Percentiles rank a stretch among this genome's conserved stretches.
Conservation (phyloP, 2,797 vertebrate species). For the Odontamblyopus lacepedii region DNA sequence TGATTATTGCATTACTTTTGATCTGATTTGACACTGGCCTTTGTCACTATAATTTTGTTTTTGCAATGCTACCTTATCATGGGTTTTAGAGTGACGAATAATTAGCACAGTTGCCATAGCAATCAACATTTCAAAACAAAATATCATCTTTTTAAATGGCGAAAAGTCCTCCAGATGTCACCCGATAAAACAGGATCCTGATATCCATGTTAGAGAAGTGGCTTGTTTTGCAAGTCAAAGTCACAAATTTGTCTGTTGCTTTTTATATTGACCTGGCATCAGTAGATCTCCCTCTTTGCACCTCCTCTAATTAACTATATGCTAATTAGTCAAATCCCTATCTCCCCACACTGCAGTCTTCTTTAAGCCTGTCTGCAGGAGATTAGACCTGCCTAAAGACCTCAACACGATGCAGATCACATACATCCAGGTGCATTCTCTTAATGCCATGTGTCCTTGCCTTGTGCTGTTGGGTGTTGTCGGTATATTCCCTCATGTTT, state of each 20-base stretch:
- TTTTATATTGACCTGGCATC: slow-evolving; percentile 47
- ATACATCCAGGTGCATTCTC: slow-evolving; percentile 73
- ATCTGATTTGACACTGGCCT: no score
- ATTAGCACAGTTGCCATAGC: no score
- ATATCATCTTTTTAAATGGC: no score
- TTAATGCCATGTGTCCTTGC: slow-evolving; percentile 47
- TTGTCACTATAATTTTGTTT: no score
- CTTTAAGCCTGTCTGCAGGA: slow-evolving; percentile 74
- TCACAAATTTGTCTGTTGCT: slow-evolving; percentile 38
- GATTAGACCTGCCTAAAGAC: slow-evolving; percentile 74
- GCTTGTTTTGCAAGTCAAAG: slow-evolving; percentile 1
- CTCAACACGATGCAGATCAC: slow-evolving; percentile 78
- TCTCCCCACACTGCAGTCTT: slow-evolving; percentile 67
- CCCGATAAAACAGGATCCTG: no score
- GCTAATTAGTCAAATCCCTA: slow-evolving; percentile 78
- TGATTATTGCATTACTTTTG: no score
- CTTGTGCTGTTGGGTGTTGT: slow-evolving; percentile 13
- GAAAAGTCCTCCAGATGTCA: no score
- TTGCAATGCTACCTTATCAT: no score
- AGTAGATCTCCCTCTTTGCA: slow-evolving; percentile 50
- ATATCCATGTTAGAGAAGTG: background rate
- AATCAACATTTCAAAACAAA: no score
- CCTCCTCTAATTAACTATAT: slow-evolving; percentile 69
- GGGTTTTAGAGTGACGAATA: no score
- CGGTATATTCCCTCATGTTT: background rate